A percentile compares a stretch with the other conserved stretches of the same genome.
Conservation (phyloP, 2,888 invertebrate genomes). For the Dilophus febrilis region DNA sequence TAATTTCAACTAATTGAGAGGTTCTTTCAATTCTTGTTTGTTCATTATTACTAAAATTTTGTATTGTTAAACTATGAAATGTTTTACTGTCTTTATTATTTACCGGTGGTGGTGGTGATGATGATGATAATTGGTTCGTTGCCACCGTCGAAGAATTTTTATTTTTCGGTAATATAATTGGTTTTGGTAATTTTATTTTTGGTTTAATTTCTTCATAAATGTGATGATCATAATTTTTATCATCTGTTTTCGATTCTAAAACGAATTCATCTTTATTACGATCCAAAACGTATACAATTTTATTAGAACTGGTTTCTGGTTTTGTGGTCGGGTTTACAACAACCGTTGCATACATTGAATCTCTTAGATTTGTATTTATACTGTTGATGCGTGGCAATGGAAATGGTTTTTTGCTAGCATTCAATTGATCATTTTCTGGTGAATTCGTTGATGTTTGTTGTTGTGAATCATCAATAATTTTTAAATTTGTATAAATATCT, state of each 20-base stretch:
- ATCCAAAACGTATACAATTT: constrained; percentile 10
- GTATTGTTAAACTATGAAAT: no score
- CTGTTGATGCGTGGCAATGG: constrained; percentile 23
- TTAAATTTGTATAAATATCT: constrained; percentile 6
- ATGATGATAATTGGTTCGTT: no score
- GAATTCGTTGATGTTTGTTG: background rate
- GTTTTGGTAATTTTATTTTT: no score
- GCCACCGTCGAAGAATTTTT: no score
- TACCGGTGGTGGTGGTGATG: no score
- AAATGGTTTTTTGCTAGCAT: constrained; percentile 14
- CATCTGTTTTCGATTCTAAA: constrained; percentile 4
- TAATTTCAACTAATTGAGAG: background rate
- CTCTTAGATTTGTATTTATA: constrained; percentile 11
- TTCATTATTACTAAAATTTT: no score
- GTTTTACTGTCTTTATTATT: no score
- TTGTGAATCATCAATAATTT: background rate
- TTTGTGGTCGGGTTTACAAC: no score
- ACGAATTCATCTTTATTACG: constrained; percentile 12
- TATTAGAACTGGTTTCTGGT: no score
- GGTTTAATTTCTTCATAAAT: no score
- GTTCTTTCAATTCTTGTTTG: no score
- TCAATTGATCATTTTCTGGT: constrained; percentile 6
- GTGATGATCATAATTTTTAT: background rate
- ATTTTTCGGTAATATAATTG: no score
- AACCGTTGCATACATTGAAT: background rate